Base-by-base conservation (phyloP, 2,888 invertebrate genomes). In the Mechanitis messenoides region DNA sequence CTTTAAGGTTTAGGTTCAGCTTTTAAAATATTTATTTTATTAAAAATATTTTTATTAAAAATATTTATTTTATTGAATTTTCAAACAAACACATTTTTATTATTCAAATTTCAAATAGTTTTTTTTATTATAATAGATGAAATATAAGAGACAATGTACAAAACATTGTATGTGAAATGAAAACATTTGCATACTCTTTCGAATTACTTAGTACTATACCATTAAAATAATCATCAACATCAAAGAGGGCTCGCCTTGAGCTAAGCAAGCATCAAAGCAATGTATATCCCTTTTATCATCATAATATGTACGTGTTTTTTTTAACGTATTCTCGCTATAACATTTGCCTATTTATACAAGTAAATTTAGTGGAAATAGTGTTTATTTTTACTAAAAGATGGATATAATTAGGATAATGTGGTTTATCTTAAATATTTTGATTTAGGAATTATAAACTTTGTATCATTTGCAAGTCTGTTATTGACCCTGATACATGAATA, bases 401-500 rank as follows among this genome's bases (percentile, higher is more conserved):
- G 35, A 9, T 42, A 42, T 11, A 42, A 42, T 42, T 42, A 1
- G 11, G 11, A 42, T 42, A 42, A 42, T 9, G 9, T 9, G 6
- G 42, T 42, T 3, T 42, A 42, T 11, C 9, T 50, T 50, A 20
- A 6, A 5, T 28, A 28, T 50, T 50, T 50, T 31, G 2, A 28
- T 28, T 28, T 28, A 20, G 5, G 35, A 7, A 50, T 28, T 31
- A 20, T 50, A 7, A 28, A 50, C 31, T 38, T 33, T 45, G 56
- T 55, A 57, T 42, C 47, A 57, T 63, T 57, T 42, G 56, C 59
- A 47, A 57, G 59, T 50, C 55, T 28, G 55, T 35, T 59, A 50
- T 60, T 63, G 60, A 57, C 63, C 57, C 60, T 45, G 47, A 28
- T 33, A 33, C 57, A 60, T 58, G 63, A 63, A 63, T 63, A 63